These are phyloP conservation scores for Sebastes steindachneri DNA, from an alignment of 2,797 vertebrate species.

Conservation along the genomic window DNA sequence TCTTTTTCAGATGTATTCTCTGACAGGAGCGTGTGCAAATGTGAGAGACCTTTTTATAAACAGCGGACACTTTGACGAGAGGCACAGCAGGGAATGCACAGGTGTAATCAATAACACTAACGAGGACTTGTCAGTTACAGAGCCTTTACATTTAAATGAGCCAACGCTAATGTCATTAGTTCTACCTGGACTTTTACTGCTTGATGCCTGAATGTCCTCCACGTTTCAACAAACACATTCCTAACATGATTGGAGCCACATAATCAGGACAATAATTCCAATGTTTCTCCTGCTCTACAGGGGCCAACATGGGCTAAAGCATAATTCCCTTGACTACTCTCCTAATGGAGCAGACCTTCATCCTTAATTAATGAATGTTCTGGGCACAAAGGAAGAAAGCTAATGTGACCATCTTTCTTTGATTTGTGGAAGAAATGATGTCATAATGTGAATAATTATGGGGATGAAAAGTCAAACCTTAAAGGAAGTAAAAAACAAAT, in stretches of 20 bases:
- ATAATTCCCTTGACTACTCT: conserved; percentile 4
- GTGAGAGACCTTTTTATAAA: conserved; percentile 7
- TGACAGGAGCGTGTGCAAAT: conserved; percentile 43
- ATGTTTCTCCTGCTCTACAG: conserved; percentile 71
- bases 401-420: conserved; percentile 9
- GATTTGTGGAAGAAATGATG: not conserved
- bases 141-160: not conserved
- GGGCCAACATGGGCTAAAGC: conserved; percentile 38
- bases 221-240: conserved; percentile 12
- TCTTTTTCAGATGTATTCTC: conserved; percentile 5
- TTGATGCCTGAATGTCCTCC: not conserved
- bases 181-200: not conserved
- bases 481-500: conserved; percentile 24
- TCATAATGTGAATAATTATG: conserved; percentile 2
- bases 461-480: conserved; percentile 38
- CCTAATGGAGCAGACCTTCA: not conserved
- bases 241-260: conserved; percentile 9
- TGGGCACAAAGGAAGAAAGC: conserved; percentile 10
- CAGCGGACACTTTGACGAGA: not conserved
- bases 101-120: not conserved
- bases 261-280: conserved; percentile 9
- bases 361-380: not conserved
- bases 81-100: not conserved
- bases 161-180: not conserved
- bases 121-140: not conserved